phyloP scores from a whole-genome alignment of 30 jellyfish, hydroid and myxozoan species.

The Aurelia sp. region DNA sequence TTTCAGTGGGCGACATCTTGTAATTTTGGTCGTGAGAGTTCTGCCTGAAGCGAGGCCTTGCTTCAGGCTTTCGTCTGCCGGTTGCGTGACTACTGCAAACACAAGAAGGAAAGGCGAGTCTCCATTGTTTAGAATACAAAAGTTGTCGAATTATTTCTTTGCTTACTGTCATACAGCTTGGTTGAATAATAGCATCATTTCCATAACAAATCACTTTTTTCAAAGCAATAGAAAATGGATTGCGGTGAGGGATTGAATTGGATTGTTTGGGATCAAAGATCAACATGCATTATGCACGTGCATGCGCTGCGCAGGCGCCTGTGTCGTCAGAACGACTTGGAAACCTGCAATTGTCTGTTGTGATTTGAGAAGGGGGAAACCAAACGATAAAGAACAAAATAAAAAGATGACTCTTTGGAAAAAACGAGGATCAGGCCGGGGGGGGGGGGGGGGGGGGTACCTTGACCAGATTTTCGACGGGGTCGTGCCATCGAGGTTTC shows the following conservation, averaged over 20 bases:
- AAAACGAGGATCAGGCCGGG: too few relatives aligned
- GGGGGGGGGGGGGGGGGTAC: too few relatives aligned
- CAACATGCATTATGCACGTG: conserved; percentile 26
- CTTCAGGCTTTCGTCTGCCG: neutral
- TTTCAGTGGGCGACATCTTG: conserved; percentile 43
- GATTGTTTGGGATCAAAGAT: conserved; percentile 57
- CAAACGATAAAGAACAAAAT: too few relatives aligned
- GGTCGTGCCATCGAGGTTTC: too few relatives aligned
- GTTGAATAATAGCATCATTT: too few relatives aligned
- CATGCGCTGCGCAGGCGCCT: neutral
- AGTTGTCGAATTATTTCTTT: neutral
- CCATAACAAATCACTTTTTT: too few relatives aligned
- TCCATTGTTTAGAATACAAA: neutral
- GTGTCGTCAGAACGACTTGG: neutral
- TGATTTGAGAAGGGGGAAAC: too few relatives aligned
- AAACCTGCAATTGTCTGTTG: neutral
- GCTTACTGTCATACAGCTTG: neutral
- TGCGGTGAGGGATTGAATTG: conserved; percentile 24
- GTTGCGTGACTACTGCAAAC: neutral
- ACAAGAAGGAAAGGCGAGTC: too few relatives aligned
- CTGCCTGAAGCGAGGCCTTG: neutral
- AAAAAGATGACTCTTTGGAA: too few relatives aligned
- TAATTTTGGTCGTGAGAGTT: neutral
- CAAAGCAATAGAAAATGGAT: neutral
- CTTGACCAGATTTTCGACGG: too few relatives aligned